A percentile compares a stretch with the other conserved stretches of the same genome.
phyloP scores from a whole-genome alignment of 2,113 vertebrate species.

The Corynorhinus townsendii region DNA sequence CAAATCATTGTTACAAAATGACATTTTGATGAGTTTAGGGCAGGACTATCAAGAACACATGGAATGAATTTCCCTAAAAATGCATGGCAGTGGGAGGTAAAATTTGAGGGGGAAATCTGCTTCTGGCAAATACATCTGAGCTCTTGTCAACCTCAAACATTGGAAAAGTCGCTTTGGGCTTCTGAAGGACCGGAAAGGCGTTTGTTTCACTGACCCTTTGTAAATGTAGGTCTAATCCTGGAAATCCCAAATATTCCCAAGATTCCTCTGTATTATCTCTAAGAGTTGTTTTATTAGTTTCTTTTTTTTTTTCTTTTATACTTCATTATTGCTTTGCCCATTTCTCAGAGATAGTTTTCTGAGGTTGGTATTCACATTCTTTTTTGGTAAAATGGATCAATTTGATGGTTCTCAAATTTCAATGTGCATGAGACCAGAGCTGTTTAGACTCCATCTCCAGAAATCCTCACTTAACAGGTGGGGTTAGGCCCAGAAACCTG shows the following conservation, averaged over 20 bases:
- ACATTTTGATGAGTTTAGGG: not conserved
- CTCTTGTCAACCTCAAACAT: not conserved
- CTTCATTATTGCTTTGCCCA: not conserved
- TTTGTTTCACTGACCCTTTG: not conserved
- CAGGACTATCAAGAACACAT: not conserved
- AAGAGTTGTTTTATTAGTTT: not conserved
- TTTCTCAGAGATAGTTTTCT: not conserved
- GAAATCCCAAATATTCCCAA: not conserved
- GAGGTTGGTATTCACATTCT: not conserved
- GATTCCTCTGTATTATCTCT: not conserved
- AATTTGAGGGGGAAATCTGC: not conserved
- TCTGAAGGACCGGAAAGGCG: not conserved
- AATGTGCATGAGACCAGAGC: not conserved
- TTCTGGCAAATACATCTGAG: not conserved
- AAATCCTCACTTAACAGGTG: not conserved
- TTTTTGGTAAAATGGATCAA: not conserved
- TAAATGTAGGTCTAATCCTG: not conserved
- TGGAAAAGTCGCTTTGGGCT: not conserved
- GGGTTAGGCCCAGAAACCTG: not conserved
- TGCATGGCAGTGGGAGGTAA: not conserved
- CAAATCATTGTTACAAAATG: slow-evolving; percentile 12
- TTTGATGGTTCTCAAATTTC: not conserved
- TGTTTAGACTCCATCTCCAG: not conserved
- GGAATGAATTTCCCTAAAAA: slow-evolving; percentile 35
- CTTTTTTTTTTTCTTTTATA: not conserved